phyloP scores from a whole-genome alignment of 2,113 vertebrate species.

The Ranitomeya variabilis region DNA sequence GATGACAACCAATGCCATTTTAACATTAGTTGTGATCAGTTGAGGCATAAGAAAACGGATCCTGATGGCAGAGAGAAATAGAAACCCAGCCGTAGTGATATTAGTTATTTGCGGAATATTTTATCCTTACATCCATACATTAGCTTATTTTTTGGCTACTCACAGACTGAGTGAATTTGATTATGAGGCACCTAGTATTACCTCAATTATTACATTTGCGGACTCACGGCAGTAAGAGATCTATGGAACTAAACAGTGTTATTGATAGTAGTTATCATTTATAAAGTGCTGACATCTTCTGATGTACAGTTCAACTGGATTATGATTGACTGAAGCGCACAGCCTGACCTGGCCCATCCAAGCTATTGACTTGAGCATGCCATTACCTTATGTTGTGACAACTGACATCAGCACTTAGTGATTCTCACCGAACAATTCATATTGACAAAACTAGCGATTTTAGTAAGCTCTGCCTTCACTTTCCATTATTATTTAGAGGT shows the following conservation, averaged over 20 bases:
- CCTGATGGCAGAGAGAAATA: too few species aligned
- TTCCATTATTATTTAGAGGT: slow-evolving; percentile 41
- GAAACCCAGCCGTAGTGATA: too few species aligned
- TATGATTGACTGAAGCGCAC: neutral
- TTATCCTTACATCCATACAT: too few species aligned
- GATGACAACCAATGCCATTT: too few species aligned
- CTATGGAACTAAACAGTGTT: neutral
- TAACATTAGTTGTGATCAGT: too few species aligned
- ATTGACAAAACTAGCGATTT: slow-evolving; percentile 38
- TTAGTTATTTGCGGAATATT: too few species aligned
- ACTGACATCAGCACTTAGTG: slow-evolving; percentile 39
- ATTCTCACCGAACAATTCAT: slow-evolving; percentile 35
- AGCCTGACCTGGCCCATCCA: slow-evolving; percentile 17
- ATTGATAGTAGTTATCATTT: slow-evolving; percentile 15
- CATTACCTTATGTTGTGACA: slow-evolving; percentile 29
- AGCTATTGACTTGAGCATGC: slow-evolving; percentile 38
- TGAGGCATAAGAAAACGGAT: too few species aligned
- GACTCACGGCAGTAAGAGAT: neutral
- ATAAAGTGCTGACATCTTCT: slow-evolving; percentile 5
- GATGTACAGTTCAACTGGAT: neutral
- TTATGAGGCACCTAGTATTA: neutral
- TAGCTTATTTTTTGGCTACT: too few species aligned
- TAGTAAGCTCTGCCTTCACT: slow-evolving; percentile 31
- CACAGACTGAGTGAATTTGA: neutral
- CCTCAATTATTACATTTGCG: neutral